Base-by-base conservation (phyloP, 1,140 invertebrate species). In the Steinernema khuongi region DNA sequence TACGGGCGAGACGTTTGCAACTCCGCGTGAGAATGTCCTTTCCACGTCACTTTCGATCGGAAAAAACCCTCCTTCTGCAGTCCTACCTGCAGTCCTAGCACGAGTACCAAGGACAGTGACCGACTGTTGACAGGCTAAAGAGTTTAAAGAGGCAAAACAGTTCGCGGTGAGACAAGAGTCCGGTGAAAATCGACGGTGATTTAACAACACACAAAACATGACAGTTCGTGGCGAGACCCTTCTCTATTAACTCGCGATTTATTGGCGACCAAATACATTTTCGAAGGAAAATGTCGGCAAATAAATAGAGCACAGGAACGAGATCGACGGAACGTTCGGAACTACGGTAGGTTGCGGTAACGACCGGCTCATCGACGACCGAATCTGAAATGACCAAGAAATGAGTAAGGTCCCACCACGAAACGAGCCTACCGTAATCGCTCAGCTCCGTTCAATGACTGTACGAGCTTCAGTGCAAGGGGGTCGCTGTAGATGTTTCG, bases 401-500 rank as follows among this genome's bases (percentile, higher is more conserved):
- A 26, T 60, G 36, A n/a, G 36, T 60, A 2, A 60, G 50, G 50
- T 7, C 4, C 7, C 4, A 60, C 50, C n/a, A n/a, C n/a, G n/a
- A n/a, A n/a, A n/a, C 19, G 4, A 22, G 4, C 19, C 50, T 60
- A 60, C 50, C 50, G 50, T 60, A 60, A 60, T 60, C 50, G 14
- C 50, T 60, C 50, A 22, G 50, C 50, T 26, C 50, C 50, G 50
- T 60, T 60, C 7, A 60, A 22, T 2, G 50, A 60, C 19, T 60
- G 50, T 4, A 60, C 50, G 50, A 60, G 50, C 26, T 60, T 60
- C 14, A 60, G 50, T 14, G 50, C 50, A 7, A 60, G 50, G 26
- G 50, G 50, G 19, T 60, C 50, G 50, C 50, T 60, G 50, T 60
- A 60, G 50, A 60, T 60, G 50, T 26, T 60, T 14, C 50, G 50